phyloP scores from a whole-genome alignment of 2,797 vertebrate species.

The Tinamus major region DNA sequence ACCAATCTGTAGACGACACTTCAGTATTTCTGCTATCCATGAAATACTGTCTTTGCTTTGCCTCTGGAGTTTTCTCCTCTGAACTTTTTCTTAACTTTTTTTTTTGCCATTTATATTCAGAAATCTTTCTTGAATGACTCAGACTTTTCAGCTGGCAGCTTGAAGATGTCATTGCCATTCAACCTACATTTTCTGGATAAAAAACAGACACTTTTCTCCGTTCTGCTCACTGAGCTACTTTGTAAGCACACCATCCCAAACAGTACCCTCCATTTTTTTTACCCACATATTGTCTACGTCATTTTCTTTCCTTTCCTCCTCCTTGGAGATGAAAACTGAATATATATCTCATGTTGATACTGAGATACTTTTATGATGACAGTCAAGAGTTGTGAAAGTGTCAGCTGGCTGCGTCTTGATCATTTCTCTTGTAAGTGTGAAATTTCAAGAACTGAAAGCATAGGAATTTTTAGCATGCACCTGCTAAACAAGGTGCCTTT shows the following conservation, averaged over 20 bases:
- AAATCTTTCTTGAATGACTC: constrained; percentile 34
- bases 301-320: neutral
- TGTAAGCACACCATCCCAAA: neutral
- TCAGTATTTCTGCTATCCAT: neutral
- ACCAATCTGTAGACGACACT: neutral
- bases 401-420: neutral
- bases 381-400: neutral
- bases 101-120: neutral
- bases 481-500: neutral
- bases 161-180: neutral
- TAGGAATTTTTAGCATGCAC: neutral
- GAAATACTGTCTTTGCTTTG: neutral
- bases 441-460: neutral
- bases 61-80: neutral
- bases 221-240: neutral
- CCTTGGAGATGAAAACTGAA: neutral
- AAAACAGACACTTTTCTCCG: neutral
- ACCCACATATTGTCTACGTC: neutral
- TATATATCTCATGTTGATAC: neutral
- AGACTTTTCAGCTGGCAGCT: neutral
- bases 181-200: constrained; percentile 3
- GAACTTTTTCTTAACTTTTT: neutral
- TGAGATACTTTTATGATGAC: neutral
- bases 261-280: neutral
- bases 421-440: neutral